Percentiles rank a stretch among this genome's conserved stretches.
phyloP scores from a whole-genome alignment of 2,888 invertebrate species.

The Beris morrisii region DNA sequence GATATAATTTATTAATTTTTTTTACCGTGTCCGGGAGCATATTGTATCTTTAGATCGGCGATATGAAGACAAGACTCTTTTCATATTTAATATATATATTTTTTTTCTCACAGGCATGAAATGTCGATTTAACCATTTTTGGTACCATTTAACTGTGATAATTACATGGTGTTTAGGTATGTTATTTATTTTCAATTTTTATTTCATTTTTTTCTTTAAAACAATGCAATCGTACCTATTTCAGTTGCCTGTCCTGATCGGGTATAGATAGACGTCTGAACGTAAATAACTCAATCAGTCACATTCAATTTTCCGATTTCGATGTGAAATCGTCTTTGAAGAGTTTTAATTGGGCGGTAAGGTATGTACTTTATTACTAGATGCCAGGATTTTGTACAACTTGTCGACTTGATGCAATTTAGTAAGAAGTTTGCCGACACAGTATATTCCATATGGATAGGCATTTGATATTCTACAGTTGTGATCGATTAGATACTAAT shows the following conservation, averaged over 20 bases:
- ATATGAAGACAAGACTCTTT: no score
- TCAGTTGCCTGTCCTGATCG: neutral
- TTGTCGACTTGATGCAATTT: constrained; percentile 14
- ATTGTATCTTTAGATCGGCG: no score
- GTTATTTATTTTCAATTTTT: no score
- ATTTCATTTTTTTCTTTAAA: neutral
- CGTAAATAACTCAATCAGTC: constrained; percentile 37
- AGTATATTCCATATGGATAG: no score
- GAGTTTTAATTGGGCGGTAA: constrained; percentile 28
- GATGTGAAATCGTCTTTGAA: constrained; percentile 20
- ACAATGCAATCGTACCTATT: constrained; percentile 28
- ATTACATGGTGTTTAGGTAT: constrained; percentile 26
- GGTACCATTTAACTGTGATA: constrained; percentile 29
- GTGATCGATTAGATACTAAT: no score
- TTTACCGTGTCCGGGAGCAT: no score
- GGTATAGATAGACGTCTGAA: constrained; percentile 9
- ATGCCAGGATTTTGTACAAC: neutral
- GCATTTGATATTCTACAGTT: no score
- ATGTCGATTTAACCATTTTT: constrained; percentile 35
- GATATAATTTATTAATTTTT: no score
- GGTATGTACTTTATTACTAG: constrained; percentile 23
- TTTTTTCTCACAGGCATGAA: neutral
- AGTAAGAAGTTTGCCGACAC: constrained; percentile 29
- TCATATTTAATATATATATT: no score
- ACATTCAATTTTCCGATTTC: constrained; percentile 33